Evolutionary conservation across 2,888 invertebrate species (phyloP).

Genomic region (Crepidodera aurea): DNA sequence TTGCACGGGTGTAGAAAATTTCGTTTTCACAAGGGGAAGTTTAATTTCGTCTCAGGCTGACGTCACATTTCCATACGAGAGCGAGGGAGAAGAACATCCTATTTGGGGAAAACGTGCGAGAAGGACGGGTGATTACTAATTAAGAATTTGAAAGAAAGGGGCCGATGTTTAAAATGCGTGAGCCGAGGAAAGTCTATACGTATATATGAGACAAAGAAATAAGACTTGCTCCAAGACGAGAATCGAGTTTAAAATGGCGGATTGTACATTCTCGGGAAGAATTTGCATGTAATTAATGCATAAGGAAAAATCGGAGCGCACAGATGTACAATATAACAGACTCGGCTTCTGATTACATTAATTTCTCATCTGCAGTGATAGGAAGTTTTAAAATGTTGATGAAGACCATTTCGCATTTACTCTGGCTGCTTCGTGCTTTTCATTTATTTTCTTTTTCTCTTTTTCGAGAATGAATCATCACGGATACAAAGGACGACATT

Average conservation of each 20-base stretch:
- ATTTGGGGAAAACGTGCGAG: slow-evolving; percentile 54
- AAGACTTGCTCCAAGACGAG: slow-evolving; percentile 58
- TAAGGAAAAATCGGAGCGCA: slow-evolving; percentile 61
- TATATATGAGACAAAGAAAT: slow-evolving; percentile 62
- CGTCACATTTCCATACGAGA: slow-evolving; percentile 63
- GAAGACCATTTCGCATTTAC: slow-evolving; percentile 33
- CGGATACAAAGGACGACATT: not conserved
- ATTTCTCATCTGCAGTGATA: slow-evolving; percentile 45
- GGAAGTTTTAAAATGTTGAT: slow-evolving; percentile 40
- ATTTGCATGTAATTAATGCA: slow-evolving; percentile 63
- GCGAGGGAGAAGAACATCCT: slow-evolving; percentile 61
- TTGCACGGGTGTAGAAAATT: slow-evolving; percentile 63
- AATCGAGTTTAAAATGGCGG: slow-evolving; percentile 62
- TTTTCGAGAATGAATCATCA: not conserved
- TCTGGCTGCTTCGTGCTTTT: slow-evolving; percentile 8
- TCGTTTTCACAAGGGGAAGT: slow-evolving; percentile 57
- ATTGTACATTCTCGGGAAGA: slow-evolving; percentile 62
- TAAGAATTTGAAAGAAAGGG: slow-evolving; percentile 75
- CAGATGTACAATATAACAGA: slow-evolving; percentile 58
- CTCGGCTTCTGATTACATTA: slow-evolving; percentile 43
- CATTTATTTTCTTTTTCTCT: slow-evolving; percentile 6
- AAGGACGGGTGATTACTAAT: slow-evolving; percentile 70
- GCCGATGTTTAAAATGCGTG: slow-evolving; percentile 65
- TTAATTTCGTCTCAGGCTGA: slow-evolving; percentile 51
- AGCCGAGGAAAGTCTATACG: slow-evolving; percentile 56